These are phyloP conservation scores for Sprattus sprattus DNA, from an alignment of 2,113 vertebrate genomes.

Conservation along the genomic window DNA sequence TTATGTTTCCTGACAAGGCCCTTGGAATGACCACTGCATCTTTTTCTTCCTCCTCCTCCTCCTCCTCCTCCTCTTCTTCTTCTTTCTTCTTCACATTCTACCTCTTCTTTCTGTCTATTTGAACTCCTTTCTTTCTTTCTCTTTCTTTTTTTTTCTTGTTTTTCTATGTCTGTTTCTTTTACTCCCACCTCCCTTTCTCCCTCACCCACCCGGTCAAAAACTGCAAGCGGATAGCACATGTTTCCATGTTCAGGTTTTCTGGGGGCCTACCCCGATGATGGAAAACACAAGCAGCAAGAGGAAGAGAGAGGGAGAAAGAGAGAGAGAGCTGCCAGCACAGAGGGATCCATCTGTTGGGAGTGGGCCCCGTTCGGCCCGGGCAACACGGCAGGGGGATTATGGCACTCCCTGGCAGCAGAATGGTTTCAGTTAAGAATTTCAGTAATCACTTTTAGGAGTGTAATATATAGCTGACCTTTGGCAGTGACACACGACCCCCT, in stretches of 20 bases:
- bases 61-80: not conserved
- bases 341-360: constrained; percentile 54
- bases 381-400: constrained; percentile 76
- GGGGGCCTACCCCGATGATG: constrained; percentile 68
- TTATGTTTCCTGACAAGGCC: constrained; percentile 71
- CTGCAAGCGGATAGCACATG: constrained; percentile 76
- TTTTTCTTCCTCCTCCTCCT: not conserved
- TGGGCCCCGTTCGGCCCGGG: constrained; percentile 70
- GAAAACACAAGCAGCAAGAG: constrained; percentile 75
- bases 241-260: constrained; percentile 72
- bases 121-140: not conserved
- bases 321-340: not conserved
- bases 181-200: constrained; percentile 20
- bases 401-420: constrained; percentile 80
- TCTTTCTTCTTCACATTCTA: constrained; percentile 23
- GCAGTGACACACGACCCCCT: constrained; percentile 78
- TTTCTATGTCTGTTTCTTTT: constrained; percentile 21
- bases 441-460: constrained; percentile 85
- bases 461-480: constrained; percentile 84
- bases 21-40: constrained; percentile 14
- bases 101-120: constrained; percentile 44
- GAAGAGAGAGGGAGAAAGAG: constrained; percentile 5
- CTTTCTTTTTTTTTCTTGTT: not conserved
- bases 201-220: constrained; percentile 39
- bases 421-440: constrained; percentile 84